Base-by-base conservation (phyloP, 2,888 invertebrate genomes). In the Mesopsocus fuscifrons region DNA sequence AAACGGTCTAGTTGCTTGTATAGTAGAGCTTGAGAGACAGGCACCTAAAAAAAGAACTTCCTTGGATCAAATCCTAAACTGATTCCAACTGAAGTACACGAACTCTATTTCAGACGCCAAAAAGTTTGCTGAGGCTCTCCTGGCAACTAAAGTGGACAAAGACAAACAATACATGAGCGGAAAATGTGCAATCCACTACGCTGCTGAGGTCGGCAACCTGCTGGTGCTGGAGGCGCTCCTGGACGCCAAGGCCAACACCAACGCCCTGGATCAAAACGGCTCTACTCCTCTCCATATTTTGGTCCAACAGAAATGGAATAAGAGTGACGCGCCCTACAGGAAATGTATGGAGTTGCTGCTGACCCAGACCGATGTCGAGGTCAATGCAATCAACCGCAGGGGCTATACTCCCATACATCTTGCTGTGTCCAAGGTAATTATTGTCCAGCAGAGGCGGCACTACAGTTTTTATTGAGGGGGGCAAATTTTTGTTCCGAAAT, bases 261-360 rank as follows among this genome's bases (percentile, higher is more conserved):
- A 79, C 52, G 68, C 71, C 49, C 55, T 60, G 11, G 77, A 77
- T 54, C 54, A 64, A 5, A 74, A 73, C 53, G 71, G 74, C 16
- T 76, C 76, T 48, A 76, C 77, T 18, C 72, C 78, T 0, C 59
- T 85, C 22, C 82, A 84, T 59, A 26, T 11, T 11, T 11, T 26
- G 8, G 11, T 26, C 6, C n/a, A n/a, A n/a, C 26, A 26, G 26
- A 26, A 26, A 11, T 26, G 26, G 26, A n/a, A n/a, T n/a, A 26
- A 26, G 26, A 26, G 11, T 26, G 26, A 26, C 11, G n/a, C n/a
- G n/a, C 26, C 11, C 8, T 11, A 26, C 26, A 26, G 11, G 26
- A 6, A 26, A 11, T 26, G 26, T 11, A 9, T 26, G 8, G 26
- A 26, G 26, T 26, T 26, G 6, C 11, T 26, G 26, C 11, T 26